Evolutionary conservation across 2,113 vertebrate genomes (phyloP).

Genomic region (Archocentrus centrarchus): DNA sequence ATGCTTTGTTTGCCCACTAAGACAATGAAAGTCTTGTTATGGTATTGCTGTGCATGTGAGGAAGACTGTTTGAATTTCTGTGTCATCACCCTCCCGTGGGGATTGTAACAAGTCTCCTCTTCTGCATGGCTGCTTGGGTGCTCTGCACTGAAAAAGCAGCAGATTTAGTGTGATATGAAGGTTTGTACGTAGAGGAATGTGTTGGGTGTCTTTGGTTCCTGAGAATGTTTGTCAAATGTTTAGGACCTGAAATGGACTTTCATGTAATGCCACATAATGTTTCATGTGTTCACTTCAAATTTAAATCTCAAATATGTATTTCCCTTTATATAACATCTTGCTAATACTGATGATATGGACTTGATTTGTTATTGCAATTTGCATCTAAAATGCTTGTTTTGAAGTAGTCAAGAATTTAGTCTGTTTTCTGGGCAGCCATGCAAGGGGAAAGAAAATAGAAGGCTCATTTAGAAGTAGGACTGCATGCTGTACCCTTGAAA

Average conservation of each 20-base stretch:
- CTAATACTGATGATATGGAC: not conserved
- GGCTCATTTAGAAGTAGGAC: not conserved
- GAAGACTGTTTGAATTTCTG: slow-evolving; percentile 4
- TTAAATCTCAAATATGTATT: not conserved
- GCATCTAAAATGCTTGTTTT: not conserved
- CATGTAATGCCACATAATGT: not conserved
- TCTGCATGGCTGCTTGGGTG: slow-evolving; percentile 30
- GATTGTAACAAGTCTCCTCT: slow-evolving; percentile 11
- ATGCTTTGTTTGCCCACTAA: slow-evolving; percentile 8
- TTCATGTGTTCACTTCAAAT: not conserved
- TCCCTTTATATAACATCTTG: not conserved
- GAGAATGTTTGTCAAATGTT: too few species aligned
- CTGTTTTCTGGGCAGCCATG: not conserved
- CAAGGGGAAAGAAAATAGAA: not conserved
- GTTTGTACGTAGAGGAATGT: not conserved
- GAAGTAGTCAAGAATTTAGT: not conserved
- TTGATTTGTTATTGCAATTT: not conserved
- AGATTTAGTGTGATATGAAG: not conserved
- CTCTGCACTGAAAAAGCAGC: slow-evolving; percentile 17
- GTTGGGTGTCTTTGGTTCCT: not conserved
- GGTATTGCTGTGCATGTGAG: not conserved
- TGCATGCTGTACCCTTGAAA: not conserved
- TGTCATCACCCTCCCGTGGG: slow-evolving; percentile 12
- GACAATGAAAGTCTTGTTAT: not conserved
- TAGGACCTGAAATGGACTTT: not conserved